Base-by-base conservation (phyloP, 2,797 vertebrate species). In the Cottoperca gobio region DNA sequence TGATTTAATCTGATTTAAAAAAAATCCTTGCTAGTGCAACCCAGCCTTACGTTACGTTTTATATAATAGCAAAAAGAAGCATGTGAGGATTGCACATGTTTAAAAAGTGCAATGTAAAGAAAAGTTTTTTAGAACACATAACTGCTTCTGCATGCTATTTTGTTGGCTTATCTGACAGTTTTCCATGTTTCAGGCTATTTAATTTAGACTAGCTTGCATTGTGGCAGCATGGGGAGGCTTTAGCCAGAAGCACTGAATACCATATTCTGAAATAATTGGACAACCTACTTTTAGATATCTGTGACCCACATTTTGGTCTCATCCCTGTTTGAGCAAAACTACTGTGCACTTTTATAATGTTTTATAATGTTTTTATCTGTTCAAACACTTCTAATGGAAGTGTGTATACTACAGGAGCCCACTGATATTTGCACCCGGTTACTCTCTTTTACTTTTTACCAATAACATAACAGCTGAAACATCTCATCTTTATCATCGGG, bases 201-300 rank as follows among this genome's bases (percentile, higher is more conserved):
- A 53, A 79, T 79, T 42, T 83, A 58, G 55, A 83, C 43, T 42
- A 68, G 60, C 61, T 84, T 55, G 49, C 73, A 40, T 2, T 52
- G 49, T 4, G 6, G 43, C 69, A 65, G 68, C 75, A 80, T 55
- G 60, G 76, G 76, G 76, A 69, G 60, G 59, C 70, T 73, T 78
- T 77, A 52, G 79, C 88, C 83, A 79, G 79, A 70, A 91, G 86
- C 86, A 55, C 48, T 76, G 80, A 80, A 86, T 57, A 78, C 37
- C n/a, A 77, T 84, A 91, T 86, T 88, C 67, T 65, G 4, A 77
- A 86, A 84, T 87, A 91, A 89, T 87, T 89, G 78, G 78, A 85
- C 78, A 88, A 50, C 78, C 80, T 81, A 86, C 72, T 84, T 85
- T 86, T 69, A 65, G 42, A 70, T 79, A 77, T 83, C 39, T 70